phyloP scores from a whole-genome alignment of 1,140 invertebrate species.

The Lordiphosa stackelbergi region DNA sequence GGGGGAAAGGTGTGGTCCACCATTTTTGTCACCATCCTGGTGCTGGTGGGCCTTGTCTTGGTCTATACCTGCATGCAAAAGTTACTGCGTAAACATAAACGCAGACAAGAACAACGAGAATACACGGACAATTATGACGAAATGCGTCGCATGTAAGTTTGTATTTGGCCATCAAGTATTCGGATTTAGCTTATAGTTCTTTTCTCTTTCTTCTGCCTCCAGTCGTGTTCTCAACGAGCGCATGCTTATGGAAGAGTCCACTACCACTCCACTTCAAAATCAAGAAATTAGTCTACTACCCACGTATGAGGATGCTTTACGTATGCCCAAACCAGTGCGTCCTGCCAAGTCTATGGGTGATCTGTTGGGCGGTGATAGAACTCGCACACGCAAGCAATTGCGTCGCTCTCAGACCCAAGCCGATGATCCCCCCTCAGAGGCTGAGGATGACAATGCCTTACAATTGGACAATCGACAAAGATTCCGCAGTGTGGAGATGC shows the following conservation, averaged over 20 bases:
- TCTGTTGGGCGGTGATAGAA: conserved; percentile 38
- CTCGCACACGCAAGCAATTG: conserved; percentile 47
- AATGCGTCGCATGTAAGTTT: conserved; percentile 80
- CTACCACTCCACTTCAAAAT: conserved; percentile 79
- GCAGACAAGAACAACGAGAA: conserved; percentile 48
- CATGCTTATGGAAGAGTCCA: conserved; percentile 79
- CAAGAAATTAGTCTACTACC: conserved; percentile 82
- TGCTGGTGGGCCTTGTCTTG: conserved; percentile 19
- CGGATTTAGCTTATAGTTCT: too few relatives aligned
- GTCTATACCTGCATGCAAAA: conserved; percentile 66
- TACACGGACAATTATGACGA: conserved; percentile 77
- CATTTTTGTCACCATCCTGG: conserved; percentile 78
- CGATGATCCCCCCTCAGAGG: conserved; percentile 45
- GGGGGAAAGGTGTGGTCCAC: conserved; percentile 80
- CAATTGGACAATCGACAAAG: conserved; percentile 62
- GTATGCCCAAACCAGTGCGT: conserved; percentile 82
- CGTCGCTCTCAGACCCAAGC: conserved; percentile 77
- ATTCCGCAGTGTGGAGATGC: conserved; percentile 73
- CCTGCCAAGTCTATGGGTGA: conserved; percentile 81
- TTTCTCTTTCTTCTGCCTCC: neutral
- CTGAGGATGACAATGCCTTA: conserved; percentile 69
- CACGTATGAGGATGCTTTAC: conserved; percentile 85
- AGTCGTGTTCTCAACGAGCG: conserved; percentile 79
- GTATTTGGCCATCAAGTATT: too few relatives aligned
- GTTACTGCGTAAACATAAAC: conserved; percentile 77